These are phyloP conservation scores for Labeo rohita DNA, from an alignment of 2,113 vertebrate genomes.

Conservation along the genomic window DNA sequence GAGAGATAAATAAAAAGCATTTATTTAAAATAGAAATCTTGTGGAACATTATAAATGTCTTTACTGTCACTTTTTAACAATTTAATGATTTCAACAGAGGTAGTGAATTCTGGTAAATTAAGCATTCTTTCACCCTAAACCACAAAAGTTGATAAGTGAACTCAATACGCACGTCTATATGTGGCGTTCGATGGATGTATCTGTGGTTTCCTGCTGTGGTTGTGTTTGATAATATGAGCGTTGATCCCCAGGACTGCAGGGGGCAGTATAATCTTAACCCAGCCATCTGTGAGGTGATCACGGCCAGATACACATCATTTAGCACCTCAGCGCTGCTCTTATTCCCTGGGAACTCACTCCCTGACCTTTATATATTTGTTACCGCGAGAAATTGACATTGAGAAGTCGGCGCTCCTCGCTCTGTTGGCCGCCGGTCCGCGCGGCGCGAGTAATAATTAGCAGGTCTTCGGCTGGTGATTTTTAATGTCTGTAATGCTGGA, in stretches of 20 bases:
- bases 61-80: not conserved
- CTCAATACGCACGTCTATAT: not conserved
- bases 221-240: not conserved
- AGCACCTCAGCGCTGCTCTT: conserved; percentile 28
- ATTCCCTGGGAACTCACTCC: conserved; percentile 36
- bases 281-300: not conserved
- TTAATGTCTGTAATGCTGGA: conserved; percentile 31
- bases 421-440: not conserved
- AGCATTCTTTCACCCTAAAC: not conserved
- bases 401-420: conserved; percentile 26
- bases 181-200: not conserved
- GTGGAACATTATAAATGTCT: not conserved
- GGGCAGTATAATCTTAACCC: conserved; percentile 81
- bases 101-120: not conserved
- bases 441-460: conserved; percentile 44
- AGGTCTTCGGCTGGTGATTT: conserved; percentile 33
- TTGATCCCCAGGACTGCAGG: conserved; percentile 71
- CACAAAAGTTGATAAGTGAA: not conserved
- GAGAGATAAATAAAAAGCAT: not conserved
- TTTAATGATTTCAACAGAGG: not conserved
- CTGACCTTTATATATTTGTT: conserved; percentile 47
- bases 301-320: conserved; percentile 47
- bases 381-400: conserved; percentile 51
- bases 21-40: not conserved
- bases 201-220: not conserved